Evolutionary conservation across 2,888 invertebrate species (phyloP), one percentile per base, ranked within the genome.

Genomic region (Anorthoa munda): DNA sequence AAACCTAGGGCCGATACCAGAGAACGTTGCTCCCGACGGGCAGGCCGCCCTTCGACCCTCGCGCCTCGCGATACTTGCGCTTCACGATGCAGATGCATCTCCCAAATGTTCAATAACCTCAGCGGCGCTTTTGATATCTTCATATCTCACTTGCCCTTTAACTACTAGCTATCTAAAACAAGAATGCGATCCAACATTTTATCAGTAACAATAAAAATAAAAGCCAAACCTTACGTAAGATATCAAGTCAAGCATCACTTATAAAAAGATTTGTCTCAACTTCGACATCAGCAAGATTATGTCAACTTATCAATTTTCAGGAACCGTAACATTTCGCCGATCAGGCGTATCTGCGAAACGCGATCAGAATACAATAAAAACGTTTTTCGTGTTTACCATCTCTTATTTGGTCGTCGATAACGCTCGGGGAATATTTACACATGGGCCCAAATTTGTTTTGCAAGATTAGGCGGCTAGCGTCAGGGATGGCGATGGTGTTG

Each of bases 371-470:
- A 93, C 91, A 93, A 93, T 93, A 87, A 86, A 84, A 86, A 87
- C 87, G 89, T 91, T 92, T 90, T 90, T 86, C 88, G 86, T 90
- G 89, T 93, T 92, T 91, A 89, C 91, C 84, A 85, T 88, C 84
- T 91, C 89, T 76, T 94, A 92, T 95, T 94, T 93, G 94, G 91
- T 81, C 86, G 86, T 85, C 91, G 94, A 95, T 95, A 94, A 92
- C 92, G 92, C 88, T 81, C 75, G 66, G 83, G 85, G 91, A 92
- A 92, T 95, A 94, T 95, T 95, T 91, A 93, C 93, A 89, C 88
- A 88, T 86, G 89, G 85, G 82, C 87, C 92, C 93, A 92, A 94
- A 93, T 87, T 85, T 93, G 92, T 93, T 93, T 92, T 92, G 79
- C 87, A 90, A 94, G 94, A 94, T 94, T 92, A 93, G 92, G 90